Evolutionary conservation across 2,113 vertebrate species (phyloP), one percentile per base, ranked within the genome.

Genomic region (Ibidorhyncha struthersii): DNA sequence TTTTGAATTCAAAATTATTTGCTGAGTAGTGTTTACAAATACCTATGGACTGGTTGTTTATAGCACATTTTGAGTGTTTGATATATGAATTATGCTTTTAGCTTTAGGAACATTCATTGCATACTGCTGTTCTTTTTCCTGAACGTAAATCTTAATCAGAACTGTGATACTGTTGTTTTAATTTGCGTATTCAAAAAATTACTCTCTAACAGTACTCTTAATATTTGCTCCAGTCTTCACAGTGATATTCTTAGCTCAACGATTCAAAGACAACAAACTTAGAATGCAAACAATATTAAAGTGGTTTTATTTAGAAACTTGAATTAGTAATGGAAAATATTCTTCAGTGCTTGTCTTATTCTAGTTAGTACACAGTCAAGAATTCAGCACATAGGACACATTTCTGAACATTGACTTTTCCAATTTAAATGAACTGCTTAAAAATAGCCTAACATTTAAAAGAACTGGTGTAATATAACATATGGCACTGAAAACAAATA

Each of bases 361-460:
- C 82, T 74, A n/a, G 78, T 86, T 93, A 86, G 79, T 92, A 86
- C 82, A 83, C 34, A 81, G 73, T 78, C 59, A 90, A 72, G 86
- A 90, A 86, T 93, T 93, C 72, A 93, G 77, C 61, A 73, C 80
- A 63, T 67, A 69, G 79, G 78, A 96, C 59, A 69, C 27, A 47
- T 89, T 91, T 89, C 69, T 93, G 82, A 93, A 74, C 52, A 27
- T 40, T 87, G 83, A 86, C 76, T 86, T 90, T 95, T 91, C 63
- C 63, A 76, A 22, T 91, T 95, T 56, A 92, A 89, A 95, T 63
- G 26, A 92, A 92, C 56, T 63, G 71, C 56, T 96, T 93, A 89
- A 95, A 82, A 96, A 95, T 73, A 91, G 65, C 58, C 72, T 85
- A 82, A 38, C 47, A 89, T 95, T 96, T 89, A n/a, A 95, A 95